Base-by-base conservation (phyloP, 2,888 invertebrate species). In the Petrolisthes manimaculis region DNA sequence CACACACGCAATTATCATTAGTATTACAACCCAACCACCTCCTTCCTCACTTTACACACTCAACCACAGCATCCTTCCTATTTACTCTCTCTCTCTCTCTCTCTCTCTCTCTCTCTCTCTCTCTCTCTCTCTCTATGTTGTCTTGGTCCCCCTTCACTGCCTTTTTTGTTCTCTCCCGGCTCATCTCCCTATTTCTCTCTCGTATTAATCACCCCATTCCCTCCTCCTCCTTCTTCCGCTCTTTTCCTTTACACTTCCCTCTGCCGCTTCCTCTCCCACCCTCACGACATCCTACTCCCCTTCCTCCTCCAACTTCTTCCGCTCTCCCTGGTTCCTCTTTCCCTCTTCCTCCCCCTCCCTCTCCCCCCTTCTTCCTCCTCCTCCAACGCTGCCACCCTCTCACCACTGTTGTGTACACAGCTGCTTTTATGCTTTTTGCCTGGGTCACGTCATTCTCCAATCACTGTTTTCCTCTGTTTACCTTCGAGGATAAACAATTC, bases 401-500 rank as follows among this genome's bases (percentile, higher is more conserved):
- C 67, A 8, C 55, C 82, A 21, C 81, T 77, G 75, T 82, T 86
- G 86, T 86, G 75, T 82, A 82, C 81, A 51, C 86, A 86, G 86
- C 61, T 67, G 86, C 86, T 61, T 77, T 82, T 61, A 61, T 86
- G 77, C 61, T 86, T 86, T 82, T 86, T 82, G 82, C 82, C 75
- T 8, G 71, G 24, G 82, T 82, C 81, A 86, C 86, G 86, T 86
- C 86, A 86, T 82, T 78, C 75, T 86, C 82, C 86, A 86, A 86
- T 86, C 86, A 86, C 81, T 82, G 86, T 86, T 86, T 86, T 75
- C 86, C 82, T 81, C 82, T 86, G 86, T 86, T 86, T 86, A 86
- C 86, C 82, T 67, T 82, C 80, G 86, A 75, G 69, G 81, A 78
- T 82, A 86, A 86, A 86, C 86, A 86, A 86, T 86, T 86, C 86